These are phyloP conservation scores for Drosophila grimshawi DNA, from an alignment of 1,140 invertebrate species.

Conservation along the genomic window DNA sequence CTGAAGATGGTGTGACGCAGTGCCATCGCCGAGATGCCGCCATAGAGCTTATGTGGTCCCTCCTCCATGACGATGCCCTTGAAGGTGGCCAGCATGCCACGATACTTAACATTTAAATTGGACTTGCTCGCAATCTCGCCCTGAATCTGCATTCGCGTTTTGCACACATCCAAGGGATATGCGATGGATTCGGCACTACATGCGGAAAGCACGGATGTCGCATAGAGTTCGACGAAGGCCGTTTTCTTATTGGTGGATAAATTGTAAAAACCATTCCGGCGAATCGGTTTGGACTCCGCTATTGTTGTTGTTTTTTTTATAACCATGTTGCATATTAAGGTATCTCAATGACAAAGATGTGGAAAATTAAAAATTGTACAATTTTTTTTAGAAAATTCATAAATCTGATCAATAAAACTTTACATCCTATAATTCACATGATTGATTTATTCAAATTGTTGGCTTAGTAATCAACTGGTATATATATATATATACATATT, in stretches of 20 bases:
- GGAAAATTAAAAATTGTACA: background rate
- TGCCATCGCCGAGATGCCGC: slow-evolving; percentile 45
- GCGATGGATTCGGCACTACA: slow-evolving; percentile 27
- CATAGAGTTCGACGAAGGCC: slow-evolving; percentile 33
- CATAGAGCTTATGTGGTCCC: slow-evolving; percentile 27
- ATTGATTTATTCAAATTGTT: too few species aligned
- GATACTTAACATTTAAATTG: background rate
- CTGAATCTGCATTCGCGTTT: slow-evolving; percentile 45
- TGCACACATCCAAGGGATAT: slow-evolving; percentile 47
- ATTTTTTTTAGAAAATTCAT: background rate
- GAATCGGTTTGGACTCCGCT: background rate
- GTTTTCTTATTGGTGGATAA: slow-evolving; percentile 13
- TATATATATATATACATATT: too few species aligned
- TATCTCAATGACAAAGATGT: too few species aligned
- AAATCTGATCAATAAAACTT: background rate
- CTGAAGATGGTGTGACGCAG: slow-evolving; percentile 35
- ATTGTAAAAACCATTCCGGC: background rate
- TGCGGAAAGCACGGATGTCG: slow-evolving; percentile 16
- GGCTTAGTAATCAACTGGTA: too few species aligned
- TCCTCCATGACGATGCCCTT: slow-evolving; percentile 32
- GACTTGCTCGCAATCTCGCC: slow-evolving; percentile 28
- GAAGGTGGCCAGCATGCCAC: slow-evolving; percentile 25
- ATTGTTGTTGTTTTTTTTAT: background rate
- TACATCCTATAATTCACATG: too few species aligned
- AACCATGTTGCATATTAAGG: too few species aligned